These are phyloP conservation scores for Oikopleura albicans DNA, from an alignment of 23 tunicate species.

Conservation along the genomic window DNA sequence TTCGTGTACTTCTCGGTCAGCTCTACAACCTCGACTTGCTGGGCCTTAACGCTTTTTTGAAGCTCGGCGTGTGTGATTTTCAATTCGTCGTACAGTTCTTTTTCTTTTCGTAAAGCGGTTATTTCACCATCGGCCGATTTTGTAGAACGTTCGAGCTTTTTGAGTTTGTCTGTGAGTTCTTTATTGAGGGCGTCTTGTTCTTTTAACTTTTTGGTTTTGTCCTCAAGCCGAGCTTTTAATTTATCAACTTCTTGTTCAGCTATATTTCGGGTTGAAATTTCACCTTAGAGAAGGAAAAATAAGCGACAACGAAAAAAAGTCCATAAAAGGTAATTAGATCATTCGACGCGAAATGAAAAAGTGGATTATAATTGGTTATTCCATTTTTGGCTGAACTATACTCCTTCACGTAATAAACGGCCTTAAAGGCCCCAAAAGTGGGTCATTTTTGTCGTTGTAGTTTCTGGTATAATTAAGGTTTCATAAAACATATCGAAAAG, in stretches of 20 bases:
- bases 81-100: constrained; percentile 19
- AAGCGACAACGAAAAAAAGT: too few relatives aligned
- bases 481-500: too few relatives aligned
- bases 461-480: too few relatives aligned
- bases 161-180: not conserved
- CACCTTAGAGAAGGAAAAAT: too few relatives aligned
- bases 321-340: too few relatives aligned
- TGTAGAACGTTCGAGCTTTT: constrained; percentile 16
- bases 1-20: constrained; percentile 56
- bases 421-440: too few relatives aligned
- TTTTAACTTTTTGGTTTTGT: constrained; percentile 18
- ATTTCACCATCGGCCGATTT: constrained; percentile 7
- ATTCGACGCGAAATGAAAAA: too few relatives aligned
- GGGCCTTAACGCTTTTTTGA: not conserved
- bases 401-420: too few relatives aligned
- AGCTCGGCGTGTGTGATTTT: constrained; percentile 23
- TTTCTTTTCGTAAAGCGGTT: not conserved
- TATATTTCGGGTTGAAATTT: too few relatives aligned
- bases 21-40: not conserved
- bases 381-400: too few relatives aligned
- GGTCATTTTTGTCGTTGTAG: too few relatives aligned
- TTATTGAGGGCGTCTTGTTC: constrained; percentile 20
- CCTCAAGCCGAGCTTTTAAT: constrained; percentile 1
- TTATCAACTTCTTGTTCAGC: not conserved
- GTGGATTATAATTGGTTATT: too few relatives aligned